Evolutionary conservation across 2,797 vertebrate genomes (phyloP).

Genomic region (Natrix natrix): DNA sequence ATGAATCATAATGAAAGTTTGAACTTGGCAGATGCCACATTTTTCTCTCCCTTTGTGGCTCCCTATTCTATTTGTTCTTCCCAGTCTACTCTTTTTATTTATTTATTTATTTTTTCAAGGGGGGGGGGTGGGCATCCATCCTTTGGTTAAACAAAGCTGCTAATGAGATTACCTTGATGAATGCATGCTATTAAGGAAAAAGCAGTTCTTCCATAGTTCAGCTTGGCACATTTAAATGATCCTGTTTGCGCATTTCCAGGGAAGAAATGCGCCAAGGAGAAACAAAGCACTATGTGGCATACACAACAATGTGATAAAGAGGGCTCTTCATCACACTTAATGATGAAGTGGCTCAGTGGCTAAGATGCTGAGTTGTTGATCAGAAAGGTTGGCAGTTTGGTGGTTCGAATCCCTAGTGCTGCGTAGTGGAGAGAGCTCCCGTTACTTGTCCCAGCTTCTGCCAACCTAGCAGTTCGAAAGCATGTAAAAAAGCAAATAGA

Average conservation of each 20-base stretch:
- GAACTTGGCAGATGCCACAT: rapidly evolving
- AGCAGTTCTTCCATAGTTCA: not conserved
- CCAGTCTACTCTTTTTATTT: not conserved
- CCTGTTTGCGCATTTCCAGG: not conserved
- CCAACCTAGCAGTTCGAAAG: too few species aligned
- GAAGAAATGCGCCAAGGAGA: constrained; percentile 11
- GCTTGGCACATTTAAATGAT: not conserved
- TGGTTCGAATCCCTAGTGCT: too few species aligned
- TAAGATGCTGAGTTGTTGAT: too few species aligned
- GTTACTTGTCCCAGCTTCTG: too few species aligned
- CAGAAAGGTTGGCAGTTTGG: too few species aligned
- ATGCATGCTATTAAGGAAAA: not conserved
- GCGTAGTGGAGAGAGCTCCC: too few species aligned
- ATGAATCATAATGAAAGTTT: constrained; percentile 41
- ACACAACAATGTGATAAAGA: not conserved
- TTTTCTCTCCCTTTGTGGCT: not conserved
- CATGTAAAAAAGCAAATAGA: too few species aligned
- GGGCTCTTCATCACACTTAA: not conserved
- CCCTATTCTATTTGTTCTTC: constrained; percentile 10
- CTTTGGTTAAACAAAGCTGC: constrained; percentile 7
- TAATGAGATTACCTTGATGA: constrained; percentile 18
- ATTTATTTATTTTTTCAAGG: not conserved
- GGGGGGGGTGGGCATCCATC: not conserved
- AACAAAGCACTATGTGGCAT: not conserved
- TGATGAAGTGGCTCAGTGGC: too few species aligned